Evolutionary conservation across 2,113 vertebrate genomes (phyloP).

Genomic region (Brevimyrus niger): DNA sequence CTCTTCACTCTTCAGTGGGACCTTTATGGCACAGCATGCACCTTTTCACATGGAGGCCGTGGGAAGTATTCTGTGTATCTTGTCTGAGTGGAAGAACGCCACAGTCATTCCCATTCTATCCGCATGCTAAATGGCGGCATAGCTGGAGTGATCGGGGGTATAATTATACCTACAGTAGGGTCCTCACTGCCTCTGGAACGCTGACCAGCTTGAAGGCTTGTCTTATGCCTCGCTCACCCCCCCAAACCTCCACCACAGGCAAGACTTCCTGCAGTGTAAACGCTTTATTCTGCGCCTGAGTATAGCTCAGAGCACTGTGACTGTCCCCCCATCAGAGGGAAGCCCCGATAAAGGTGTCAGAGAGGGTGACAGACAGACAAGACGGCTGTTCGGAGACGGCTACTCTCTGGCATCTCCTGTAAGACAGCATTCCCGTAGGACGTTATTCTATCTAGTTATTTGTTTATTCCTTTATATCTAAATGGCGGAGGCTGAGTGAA

Average conservation of each 20-base stretch:
- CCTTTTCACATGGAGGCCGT: neutral
- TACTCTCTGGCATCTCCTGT: neutral
- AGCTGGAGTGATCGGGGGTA: neutral
- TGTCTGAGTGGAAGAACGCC: neutral
- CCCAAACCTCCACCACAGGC: neutral
- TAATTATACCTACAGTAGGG: neutral
- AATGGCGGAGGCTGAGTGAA: neutral
- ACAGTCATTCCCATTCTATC: neutral
- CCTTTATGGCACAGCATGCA: neutral
- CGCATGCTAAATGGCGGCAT: neutral
- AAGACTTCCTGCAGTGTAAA: neutral
- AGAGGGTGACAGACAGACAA: neutral
- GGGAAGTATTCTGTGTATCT: neutral
- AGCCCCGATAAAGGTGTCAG: slow-evolving; percentile 6
- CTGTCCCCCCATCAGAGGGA: neutral
- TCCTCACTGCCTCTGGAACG: neutral
- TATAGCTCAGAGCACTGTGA: neutral
- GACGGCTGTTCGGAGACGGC: neutral
- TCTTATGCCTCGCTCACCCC: neutral
- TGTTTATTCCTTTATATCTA: neutral
- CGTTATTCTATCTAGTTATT: neutral
- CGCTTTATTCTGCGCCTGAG: neutral
- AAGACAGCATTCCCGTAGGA: neutral
- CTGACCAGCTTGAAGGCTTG: too few relatives aligned
- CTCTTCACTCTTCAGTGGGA: neutral